Evolutionary conservation across 2,113 vertebrate genomes (phyloP).

Genomic region (Terrapene triunguis): DNA sequence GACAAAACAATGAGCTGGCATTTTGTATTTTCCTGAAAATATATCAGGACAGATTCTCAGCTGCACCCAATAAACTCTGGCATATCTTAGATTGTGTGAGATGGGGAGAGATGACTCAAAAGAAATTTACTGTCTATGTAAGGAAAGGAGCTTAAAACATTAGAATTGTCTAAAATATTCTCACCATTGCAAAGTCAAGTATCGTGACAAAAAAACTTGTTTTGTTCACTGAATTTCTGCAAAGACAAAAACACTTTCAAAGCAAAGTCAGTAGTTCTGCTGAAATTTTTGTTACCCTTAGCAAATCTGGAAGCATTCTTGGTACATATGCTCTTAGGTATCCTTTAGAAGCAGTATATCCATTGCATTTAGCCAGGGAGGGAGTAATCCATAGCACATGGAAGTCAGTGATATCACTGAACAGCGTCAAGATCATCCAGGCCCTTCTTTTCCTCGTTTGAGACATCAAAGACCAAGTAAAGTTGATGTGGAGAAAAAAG

Average conservation of each 20-base stretch:
- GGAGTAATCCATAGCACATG: background rate
- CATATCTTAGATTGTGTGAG: background rate
- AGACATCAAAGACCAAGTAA: background rate
- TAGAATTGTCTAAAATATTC: background rate
- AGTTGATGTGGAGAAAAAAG: background rate
- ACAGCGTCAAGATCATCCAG: background rate
- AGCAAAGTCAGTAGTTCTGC: background rate
- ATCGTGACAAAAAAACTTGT: no score
- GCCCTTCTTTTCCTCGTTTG: background rate
- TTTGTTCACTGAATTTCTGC: background rate
- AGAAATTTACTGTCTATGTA: background rate
- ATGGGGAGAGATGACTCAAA: background rate
- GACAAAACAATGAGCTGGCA: background rate
- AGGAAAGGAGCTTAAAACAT: background rate
- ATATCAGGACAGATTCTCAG: background rate
- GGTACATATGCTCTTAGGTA: background rate
- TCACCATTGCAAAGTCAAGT: background rate
- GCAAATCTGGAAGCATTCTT: background rate
- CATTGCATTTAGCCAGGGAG: background rate
- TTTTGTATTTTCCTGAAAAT: conserved; percentile 12
- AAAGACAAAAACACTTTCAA: background rate
- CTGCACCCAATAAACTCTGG: background rate
- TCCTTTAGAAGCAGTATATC: background rate
- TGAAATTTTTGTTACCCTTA: background rate
- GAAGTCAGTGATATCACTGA: background rate